Conservation (phyloP, 2,113 vertebrate genomes). For the Lasiurus borealis region DNA sequence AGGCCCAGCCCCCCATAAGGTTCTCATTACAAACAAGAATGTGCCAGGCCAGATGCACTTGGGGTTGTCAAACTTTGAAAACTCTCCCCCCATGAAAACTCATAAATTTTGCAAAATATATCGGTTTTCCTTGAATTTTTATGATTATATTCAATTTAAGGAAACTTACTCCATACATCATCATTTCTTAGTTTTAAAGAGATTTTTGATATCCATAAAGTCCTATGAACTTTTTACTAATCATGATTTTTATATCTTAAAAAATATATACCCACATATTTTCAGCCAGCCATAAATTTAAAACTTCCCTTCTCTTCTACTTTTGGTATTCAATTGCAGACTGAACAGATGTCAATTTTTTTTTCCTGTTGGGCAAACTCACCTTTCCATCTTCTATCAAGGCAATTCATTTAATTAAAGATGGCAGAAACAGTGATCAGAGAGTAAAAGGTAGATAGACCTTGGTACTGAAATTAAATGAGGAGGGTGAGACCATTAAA, state of each 20-base stretch:
- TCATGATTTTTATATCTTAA: slow-evolving; percentile 58
- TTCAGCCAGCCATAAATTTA: slow-evolving; percentile 34
- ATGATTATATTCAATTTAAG: slow-evolving; percentile 78
- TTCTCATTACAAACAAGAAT: slow-evolving; percentile 83
- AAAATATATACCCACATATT: slow-evolving; percentile 63
- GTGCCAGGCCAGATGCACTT: slow-evolving; percentile 76
- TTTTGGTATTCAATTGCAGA: background rate
- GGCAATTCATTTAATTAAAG: slow-evolving; percentile 31
- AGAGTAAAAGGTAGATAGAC: background rate
- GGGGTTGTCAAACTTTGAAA: slow-evolving; percentile 72
- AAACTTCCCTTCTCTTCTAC: background rate
- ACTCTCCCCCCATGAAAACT: slow-evolving; percentile 50
- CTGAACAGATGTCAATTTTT: slow-evolving; percentile 1
- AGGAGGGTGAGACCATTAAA: background rate
- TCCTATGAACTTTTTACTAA: slow-evolving; percentile 63
- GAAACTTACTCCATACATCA: slow-evolving; percentile 70
- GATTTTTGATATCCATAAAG: slow-evolving; percentile 54
- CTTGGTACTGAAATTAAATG: background rate
- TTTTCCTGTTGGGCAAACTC: background rate
- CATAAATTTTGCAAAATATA: slow-evolving; percentile 80
- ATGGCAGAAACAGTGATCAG: background rate
- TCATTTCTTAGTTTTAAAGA: slow-evolving; percentile 68
- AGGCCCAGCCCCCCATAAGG: slow-evolving; percentile 74
- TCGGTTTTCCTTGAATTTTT: slow-evolving; percentile 77
- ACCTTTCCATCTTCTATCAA: slow-evolving; percentile 42